Evolutionary conservation across 2,113 vertebrate species (phyloP), one percentile per base, ranked within the genome.

Genomic region (Ursus arctos): DNA sequence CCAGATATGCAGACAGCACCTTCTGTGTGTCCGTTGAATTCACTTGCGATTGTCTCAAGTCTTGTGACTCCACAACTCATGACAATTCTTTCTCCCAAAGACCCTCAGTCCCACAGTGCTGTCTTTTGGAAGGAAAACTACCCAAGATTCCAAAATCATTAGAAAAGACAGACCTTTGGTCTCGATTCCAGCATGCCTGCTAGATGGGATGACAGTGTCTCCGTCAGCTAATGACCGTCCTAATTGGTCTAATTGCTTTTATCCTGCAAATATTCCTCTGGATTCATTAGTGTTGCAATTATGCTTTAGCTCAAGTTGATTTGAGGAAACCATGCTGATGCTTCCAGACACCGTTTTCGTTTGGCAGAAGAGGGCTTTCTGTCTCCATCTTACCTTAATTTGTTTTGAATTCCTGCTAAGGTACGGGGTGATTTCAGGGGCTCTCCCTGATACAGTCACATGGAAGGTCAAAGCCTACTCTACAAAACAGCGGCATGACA

Each of bases 271-370:
- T 7, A 21, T 7, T 13, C 19, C 55, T 63, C 26, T 0, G 3
- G 22, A 3, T 28, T 83, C 67, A 22, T 83, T 31, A 22, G 24
- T 7, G 0, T 49, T 21, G 40, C 2, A 1, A 21, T 71, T 18
- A 28, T 0, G 1, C 6, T 3, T 21, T 2, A 24, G 28, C 94
- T 12, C 15, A 4, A 2, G 67, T 9, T 14, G 47, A 47, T n/a
- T 11, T 33, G 83, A 4, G 79, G 49, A 51, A 7, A 13, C 5
- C 19, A 33, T 0, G 3, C 22, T 13, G 18, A 22, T 19, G 47
- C 19, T 9, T 4, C 7, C 0, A 4, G 1, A 11, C 10, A 4
- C 13, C 3, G 0, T 6, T 9, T 36, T 40, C 21, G 11, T 49
- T 61, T 4, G 6, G 24, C 22, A 33, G 8, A 40, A 16, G 61